A percentile compares a stretch with the other conserved stretches of the same genome.
These are phyloP conservation scores for Callosobruchus maculatus DNA, from an alignment of 2,888 invertebrate genomes.

Conservation along the genomic window DNA sequence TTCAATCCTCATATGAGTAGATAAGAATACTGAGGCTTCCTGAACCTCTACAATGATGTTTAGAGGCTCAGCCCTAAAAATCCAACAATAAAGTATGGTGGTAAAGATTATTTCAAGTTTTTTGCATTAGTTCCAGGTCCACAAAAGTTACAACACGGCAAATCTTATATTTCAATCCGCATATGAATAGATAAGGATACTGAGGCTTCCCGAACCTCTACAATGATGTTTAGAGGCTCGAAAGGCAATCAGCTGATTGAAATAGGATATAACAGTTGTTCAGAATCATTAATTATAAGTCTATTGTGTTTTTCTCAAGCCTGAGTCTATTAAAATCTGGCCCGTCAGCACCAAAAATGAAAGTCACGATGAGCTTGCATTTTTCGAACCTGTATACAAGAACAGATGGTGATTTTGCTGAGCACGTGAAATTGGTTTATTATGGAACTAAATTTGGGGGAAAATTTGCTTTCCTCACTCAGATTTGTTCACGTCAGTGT, in stretches of 20 bases:
- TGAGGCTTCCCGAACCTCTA: too few relatives aligned
- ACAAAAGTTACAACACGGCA: too few relatives aligned
- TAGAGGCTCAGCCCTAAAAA: too few relatives aligned
- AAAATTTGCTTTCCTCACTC: neutral
- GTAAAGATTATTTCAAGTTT: too few relatives aligned
- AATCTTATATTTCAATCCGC: too few relatives aligned
- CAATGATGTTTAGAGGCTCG: neutral
- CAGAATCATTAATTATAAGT: neutral
- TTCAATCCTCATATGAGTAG: too few relatives aligned
- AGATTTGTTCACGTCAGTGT: neutral
- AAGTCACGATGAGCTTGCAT: neutral
- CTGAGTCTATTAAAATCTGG: neutral
- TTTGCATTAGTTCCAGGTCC: too few relatives aligned
- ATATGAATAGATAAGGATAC: too few relatives aligned
- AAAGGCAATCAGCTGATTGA: neutral
- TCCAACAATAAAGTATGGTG: too few relatives aligned
- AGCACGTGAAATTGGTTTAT: neutral
- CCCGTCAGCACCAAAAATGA: neutral
- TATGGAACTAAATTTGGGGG: neutral
- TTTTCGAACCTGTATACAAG: neutral
- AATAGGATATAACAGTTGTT: neutral
- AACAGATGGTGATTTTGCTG: neutral
- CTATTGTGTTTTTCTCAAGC: neutral
- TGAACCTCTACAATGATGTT: too few relatives aligned
- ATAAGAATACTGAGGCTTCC: too few relatives aligned